phyloP scores from a whole-genome alignment of 92 coral and sea anemone species.

The Zoanthus gigantus region DNA sequence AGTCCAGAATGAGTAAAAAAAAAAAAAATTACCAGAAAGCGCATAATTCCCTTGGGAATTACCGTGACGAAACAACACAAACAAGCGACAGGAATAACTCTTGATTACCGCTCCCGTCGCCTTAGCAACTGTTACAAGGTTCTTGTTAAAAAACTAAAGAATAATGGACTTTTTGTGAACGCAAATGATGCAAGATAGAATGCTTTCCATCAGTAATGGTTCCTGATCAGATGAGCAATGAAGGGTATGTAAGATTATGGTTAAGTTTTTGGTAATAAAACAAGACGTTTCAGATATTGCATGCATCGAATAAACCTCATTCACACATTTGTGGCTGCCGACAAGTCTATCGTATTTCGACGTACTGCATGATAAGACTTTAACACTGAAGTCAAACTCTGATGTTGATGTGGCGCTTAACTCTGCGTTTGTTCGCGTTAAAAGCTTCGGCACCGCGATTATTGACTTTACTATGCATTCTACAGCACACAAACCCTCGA shows the following conservation, averaged over 20 bases:
- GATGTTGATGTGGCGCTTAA: too few species aligned
- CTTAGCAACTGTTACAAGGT: slow-evolving; percentile 22
- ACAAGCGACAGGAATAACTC: neutral
- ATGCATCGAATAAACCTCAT: neutral
- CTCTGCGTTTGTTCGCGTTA: too few species aligned
- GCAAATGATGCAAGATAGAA: neutral
- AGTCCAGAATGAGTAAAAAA: too few species aligned
- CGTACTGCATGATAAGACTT: neutral
- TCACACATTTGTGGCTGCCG: neutral
- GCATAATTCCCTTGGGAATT: neutral
- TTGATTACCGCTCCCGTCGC: neutral
- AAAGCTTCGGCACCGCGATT: too few species aligned
- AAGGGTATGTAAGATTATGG: neutral
- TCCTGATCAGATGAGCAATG: neutral
- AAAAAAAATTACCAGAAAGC: too few species aligned
- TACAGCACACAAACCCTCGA: too few species aligned
- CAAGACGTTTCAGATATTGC: neutral
- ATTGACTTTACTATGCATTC: too few species aligned
- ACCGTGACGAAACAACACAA: neutral
- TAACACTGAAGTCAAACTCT: neutral
- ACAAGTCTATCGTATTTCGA: neutral
- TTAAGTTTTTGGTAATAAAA: neutral
- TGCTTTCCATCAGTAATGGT: neutral
- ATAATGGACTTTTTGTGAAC: neutral
- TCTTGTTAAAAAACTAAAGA: neutral